Percentiles rank a stretch among this genome's conserved stretches.
phyloP scores from a whole-genome alignment of 2,888 invertebrate genomes.

The Dendrolimus pini region DNA sequence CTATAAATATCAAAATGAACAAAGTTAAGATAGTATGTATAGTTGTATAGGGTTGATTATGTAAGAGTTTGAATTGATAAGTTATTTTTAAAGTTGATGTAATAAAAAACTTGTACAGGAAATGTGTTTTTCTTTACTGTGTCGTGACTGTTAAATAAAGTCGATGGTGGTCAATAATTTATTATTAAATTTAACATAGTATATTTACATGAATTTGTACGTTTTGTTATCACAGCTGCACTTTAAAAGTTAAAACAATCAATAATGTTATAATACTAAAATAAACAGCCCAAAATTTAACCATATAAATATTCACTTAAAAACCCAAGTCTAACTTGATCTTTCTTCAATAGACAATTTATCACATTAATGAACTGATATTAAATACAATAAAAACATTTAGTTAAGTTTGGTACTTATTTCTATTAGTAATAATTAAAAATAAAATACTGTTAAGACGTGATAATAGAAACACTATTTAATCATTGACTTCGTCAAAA shows the following conservation, averaged over 20 bases:
- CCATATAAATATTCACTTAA: too few relatives aligned
- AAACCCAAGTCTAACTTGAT: too few relatives aligned
- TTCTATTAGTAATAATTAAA: too few relatives aligned
- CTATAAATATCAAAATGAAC: slow-evolving; percentile 41
- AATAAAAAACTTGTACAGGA: slow-evolving; percentile 37
- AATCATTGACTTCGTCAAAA: too few relatives aligned
- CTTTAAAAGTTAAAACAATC: background rate
- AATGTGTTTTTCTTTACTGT: slow-evolving; percentile 6
- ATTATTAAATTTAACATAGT: background rate
- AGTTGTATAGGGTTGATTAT: slow-evolving; percentile 25
- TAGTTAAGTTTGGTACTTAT: too few relatives aligned
- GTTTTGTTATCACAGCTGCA: slow-evolving; percentile 1
- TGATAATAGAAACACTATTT: too few relatives aligned
- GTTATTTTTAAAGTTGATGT: slow-evolving; percentile 58
- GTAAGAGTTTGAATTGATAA: slow-evolving; percentile 34
- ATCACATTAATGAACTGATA: too few relatives aligned
- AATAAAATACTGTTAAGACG: too few relatives aligned
- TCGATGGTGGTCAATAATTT: background rate
- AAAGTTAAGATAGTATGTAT: slow-evolving; percentile 42
- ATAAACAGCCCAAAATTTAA: too few relatives aligned
- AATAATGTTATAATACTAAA: too few relatives aligned
- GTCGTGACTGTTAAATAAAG: background rate
- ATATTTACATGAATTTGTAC: background rate
- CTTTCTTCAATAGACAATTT: too few relatives aligned
- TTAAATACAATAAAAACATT: too few relatives aligned